Conservation (phyloP, 2,888 invertebrate genomes). For the Bimastos eiseni region DNA sequence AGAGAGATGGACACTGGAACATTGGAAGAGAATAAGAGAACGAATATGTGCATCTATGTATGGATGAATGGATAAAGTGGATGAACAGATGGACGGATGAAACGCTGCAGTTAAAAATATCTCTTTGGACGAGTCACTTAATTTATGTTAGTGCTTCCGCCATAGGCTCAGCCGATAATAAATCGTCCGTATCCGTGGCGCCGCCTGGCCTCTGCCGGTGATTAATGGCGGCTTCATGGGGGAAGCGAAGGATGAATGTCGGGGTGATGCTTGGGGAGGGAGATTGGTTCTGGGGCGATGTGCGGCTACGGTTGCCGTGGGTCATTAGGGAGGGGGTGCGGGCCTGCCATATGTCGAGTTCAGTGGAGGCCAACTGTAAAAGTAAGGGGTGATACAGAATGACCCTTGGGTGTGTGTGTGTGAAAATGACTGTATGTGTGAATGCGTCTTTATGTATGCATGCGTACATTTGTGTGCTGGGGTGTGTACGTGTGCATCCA, state of each 20-base stretch:
- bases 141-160: neutral
- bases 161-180: neutral
- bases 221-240: constrained; percentile 8
- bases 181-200: constrained; percentile 10
- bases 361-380: neutral
- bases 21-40: neutral
- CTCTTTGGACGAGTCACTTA: neutral
- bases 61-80: neutral
- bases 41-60: neutral
- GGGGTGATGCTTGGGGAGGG: neutral
- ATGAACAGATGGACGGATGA: neutral
- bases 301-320: neutral
- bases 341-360: constrained; percentile 6
- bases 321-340: neutral
- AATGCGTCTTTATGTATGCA: neutral
- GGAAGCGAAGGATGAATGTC: constrained; percentile 3
- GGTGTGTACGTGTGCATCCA: neutral
- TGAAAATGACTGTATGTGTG: neutral
- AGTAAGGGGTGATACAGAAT: neutral
- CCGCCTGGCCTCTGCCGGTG: neutral
- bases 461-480: neutral
- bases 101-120: neutral
- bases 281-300: neutral
- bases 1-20: too few species aligned
- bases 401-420: neutral